A percentile compares a stretch with the other conserved stretches of the same genome.
These are phyloP conservation scores for Sebastes kiyomatsui DNA, from an alignment of 2,797 vertebrate genomes.

Conservation along the genomic window DNA sequence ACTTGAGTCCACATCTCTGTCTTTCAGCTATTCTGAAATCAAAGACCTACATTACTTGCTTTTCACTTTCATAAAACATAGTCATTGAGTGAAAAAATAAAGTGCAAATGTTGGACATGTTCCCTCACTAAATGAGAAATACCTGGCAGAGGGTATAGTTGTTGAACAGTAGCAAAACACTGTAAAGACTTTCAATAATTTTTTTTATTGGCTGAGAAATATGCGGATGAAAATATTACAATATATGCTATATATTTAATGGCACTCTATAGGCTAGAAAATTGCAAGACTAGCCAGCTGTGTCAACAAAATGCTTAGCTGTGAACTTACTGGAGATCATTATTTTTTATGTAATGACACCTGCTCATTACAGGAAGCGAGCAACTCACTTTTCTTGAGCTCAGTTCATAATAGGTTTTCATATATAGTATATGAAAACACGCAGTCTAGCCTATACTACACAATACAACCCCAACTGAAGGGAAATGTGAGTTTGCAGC, in stretches of 20 bases:
- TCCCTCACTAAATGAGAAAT: background rate
- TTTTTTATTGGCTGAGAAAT: background rate
- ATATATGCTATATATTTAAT: background rate
- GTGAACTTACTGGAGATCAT: background rate
- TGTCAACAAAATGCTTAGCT: background rate
- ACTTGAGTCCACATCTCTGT: too few species aligned
- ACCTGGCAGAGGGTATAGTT: background rate
- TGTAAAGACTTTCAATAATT: background rate
- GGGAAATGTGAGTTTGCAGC: slow-evolving; percentile 30
- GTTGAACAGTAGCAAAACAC: background rate
- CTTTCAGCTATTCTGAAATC: background rate
- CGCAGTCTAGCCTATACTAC: background rate
- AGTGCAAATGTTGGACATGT: background rate
- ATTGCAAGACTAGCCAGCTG: background rate
- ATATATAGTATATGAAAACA: background rate
- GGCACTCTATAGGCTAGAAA: background rate
- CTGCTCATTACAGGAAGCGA: background rate
- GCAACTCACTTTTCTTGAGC: background rate
- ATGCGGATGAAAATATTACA: background rate
- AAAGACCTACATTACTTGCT: background rate
- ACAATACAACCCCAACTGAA: slow-evolving; percentile 1
- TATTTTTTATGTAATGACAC: background rate
- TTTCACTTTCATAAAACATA: background rate
- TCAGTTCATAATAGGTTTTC: background rate
- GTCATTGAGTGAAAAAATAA: background rate